phyloP scores from a whole-genome alignment of 2,888 invertebrate genomes.

The Mechanitis mazaeus region DNA sequence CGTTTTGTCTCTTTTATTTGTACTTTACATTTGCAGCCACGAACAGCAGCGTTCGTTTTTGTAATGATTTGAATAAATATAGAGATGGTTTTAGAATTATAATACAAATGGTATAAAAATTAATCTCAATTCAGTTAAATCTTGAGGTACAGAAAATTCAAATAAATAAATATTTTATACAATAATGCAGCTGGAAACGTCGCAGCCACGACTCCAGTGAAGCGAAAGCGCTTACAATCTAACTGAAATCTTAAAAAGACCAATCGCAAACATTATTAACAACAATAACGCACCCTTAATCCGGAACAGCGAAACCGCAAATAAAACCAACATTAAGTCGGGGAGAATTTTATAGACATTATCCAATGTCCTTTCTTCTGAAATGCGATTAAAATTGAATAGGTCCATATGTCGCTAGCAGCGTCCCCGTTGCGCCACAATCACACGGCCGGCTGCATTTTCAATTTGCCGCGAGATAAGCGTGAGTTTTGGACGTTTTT shows the following conservation, averaged over 20 bases:
- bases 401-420: conserved; percentile 72
- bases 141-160: not conserved
- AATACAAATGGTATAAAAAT: too few species aligned
- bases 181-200: conserved; percentile 19
- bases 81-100: not conserved
- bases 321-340: conserved; percentile 70
- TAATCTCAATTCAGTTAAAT: too few species aligned
- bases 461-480: conserved; percentile 76
- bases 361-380: conserved; percentile 70
- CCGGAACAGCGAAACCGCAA: conserved; percentile 61
- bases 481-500: conserved; percentile 72
- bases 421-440: conserved; percentile 70
- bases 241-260: conserved; percentile 64
- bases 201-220: conserved; percentile 37
- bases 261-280: conserved; percentile 65
- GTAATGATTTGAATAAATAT: not conserved
- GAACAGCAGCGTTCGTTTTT: conserved; percentile 10
- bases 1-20: conserved; percentile 24
- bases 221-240: conserved; percentile 49
- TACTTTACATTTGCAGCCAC: conserved; percentile 28
- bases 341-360: conserved; percentile 65
- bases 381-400: conserved; percentile 77
- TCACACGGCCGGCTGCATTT: conserved; percentile 73
- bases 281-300: conserved; percentile 58
- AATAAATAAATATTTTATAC: conserved; percentile 9